Base-by-base conservation (phyloP, 2,888 invertebrate genomes). In the Cetonia aurata region DNA sequence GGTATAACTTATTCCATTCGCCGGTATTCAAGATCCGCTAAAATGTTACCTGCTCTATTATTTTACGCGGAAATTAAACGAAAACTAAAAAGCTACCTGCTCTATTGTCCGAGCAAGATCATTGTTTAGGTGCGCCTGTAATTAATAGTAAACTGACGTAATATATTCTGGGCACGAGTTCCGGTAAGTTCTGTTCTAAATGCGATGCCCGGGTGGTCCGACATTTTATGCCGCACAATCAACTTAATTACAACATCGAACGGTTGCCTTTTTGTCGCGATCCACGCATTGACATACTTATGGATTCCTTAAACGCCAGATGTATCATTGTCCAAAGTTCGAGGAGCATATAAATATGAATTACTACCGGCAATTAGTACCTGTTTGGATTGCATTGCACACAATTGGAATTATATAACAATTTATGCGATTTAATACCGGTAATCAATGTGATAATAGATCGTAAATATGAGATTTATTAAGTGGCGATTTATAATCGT, bases 141-240 rank as follows among this genome's bases (percentile, higher is more conserved):
- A 25, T 25, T 25, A 25, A 25, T 25, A 25, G 25, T 25, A 25
- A 25, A 25, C 25, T 25, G 25, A 25, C 4, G 4, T 44, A 44
- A 44, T 44, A n/a, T 44, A 44, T 44, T 44, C 44, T 44, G 13
- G 12, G 44, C 44, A 44, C 44, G 6, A 44, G 44, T 44, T 44
- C 44, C 44, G 44, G 44, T 44, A 3, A 3, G 3, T 25, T 25
- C 25, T 25, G 25, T 25, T 1, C 25, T 25, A 4, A 25, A 25
- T 25, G 25, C 4, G 25, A 25, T 3, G 3, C 25, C 6, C 13
- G 44, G 44, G 44, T 44, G 44, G 44, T 44, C 44, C 44, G 44
- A n/a, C 44, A 10, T 13, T 13, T 10, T 44, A 44, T 44, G 6
- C 44, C 44, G 6, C 10, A 44, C 44, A 13, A 44, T 44, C 44